Conservation (phyloP, 2,888 invertebrate species). For the Xestia c-nigrum region DNA sequence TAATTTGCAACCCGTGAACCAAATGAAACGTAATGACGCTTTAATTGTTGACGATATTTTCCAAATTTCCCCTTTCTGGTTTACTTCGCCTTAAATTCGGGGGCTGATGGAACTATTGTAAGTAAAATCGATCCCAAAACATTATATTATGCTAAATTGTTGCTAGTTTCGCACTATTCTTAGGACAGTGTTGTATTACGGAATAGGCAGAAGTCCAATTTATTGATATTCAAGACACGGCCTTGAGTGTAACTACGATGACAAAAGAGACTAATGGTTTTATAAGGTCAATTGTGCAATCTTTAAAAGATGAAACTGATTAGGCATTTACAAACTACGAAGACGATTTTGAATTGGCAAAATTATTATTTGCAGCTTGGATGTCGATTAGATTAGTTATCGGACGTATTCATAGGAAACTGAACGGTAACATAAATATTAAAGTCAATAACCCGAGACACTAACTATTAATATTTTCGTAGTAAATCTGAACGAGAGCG, state of each 20-base stretch:
- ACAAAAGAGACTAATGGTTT: conserved; percentile 43
- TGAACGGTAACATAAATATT: conserved; percentile 45
- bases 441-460: conserved; percentile 57
- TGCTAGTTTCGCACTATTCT: conserved; percentile 38
- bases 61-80: conserved; percentile 37
- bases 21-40: conserved; percentile 70
- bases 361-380: conserved; percentile 13
- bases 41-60: conserved; percentile 62
- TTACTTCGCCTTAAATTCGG: conserved; percentile 1
- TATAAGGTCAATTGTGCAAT: conserved; percentile 37
- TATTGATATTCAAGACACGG: conserved; percentile 49
- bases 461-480: conserved; percentile 48
- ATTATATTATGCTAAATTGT: conserved; percentile 36
- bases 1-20: conserved; percentile 72
- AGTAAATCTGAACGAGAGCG: conserved; percentile 51
- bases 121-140: conserved; percentile 22
- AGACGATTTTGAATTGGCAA: conserved; percentile 9
- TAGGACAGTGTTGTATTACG: conserved; percentile 36
- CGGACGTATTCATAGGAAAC: conserved; percentile 26
- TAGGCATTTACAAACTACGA: conserved; percentile 24
- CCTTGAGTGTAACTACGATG: conserved; percentile 47
- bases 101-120: conserved; percentile 19
- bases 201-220: conserved; percentile 60
- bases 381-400: conserved; percentile 19
- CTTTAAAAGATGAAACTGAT: conserved; percentile 18